A percentile compares a stretch with the other conserved stretches of the same genome.
phyloP scores from a whole-genome alignment of 2,888 invertebrate genomes.

The Campoplex capitator region DNA sequence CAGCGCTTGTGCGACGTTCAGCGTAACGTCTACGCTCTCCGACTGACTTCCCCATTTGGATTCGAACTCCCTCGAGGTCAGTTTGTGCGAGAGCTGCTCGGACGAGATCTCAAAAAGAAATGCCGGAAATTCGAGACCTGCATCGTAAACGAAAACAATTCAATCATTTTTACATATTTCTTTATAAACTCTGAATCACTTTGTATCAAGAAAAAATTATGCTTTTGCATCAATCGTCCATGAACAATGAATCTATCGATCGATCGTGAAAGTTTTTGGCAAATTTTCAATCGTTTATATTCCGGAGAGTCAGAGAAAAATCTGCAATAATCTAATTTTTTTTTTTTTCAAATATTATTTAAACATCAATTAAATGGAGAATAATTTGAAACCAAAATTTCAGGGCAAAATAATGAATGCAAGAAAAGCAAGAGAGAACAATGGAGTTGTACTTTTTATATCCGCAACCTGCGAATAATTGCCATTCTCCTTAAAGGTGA shows the following conservation, averaged over 20 bases:
- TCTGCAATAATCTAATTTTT: background rate
- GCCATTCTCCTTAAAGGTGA: constrained; percentile 86
- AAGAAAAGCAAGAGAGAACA: background rate
- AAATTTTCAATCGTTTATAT: background rate
- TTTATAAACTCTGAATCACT: background rate
- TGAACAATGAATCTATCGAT: no score
- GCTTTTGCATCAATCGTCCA: background rate
- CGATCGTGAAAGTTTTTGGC: no score
- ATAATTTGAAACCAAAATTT: background rate
- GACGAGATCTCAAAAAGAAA: constrained; percentile 87
- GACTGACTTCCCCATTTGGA: constrained; percentile 89
- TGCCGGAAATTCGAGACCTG: constrained; percentile 88
- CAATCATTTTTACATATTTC: background rate
- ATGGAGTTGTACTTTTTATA: constrained; percentile 85
- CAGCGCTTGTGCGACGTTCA: constrained; percentile 88
- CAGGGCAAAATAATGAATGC: no score
- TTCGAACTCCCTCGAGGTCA: constrained; percentile 88
- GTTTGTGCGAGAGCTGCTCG: constrained; percentile 86
- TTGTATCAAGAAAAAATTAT: background rate
- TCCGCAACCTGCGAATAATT: constrained; percentile 86
- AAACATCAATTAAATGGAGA: no score
- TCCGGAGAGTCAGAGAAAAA: no score
- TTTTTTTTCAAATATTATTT: background rate
- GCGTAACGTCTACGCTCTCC: constrained; percentile 88
- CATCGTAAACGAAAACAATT: constrained; percentile 2